phyloP scores from a whole-genome alignment of 2,113 vertebrate species.

The Carettochelys insculpta region DNA sequence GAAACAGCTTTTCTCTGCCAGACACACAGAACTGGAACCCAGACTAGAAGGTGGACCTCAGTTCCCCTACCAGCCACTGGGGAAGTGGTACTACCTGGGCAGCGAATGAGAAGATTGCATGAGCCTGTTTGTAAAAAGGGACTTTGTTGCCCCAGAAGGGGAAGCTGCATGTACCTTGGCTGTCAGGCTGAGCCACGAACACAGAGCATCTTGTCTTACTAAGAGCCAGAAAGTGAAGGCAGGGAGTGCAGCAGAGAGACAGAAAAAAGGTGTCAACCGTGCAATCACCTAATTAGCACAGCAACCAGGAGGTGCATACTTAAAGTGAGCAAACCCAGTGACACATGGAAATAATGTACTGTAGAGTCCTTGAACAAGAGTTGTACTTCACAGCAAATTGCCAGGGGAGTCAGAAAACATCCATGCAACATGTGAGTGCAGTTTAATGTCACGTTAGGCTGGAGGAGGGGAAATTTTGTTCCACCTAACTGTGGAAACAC shows the following conservation, averaged over 20 bases:
- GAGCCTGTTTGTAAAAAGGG: neutral
- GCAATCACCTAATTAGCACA: neutral
- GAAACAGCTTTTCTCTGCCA: no score
- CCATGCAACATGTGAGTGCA: neutral
- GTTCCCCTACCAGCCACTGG: neutral
- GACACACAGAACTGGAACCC: neutral
- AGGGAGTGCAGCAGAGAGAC: neutral
- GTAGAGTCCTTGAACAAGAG: neutral
- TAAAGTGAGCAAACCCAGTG: no score
- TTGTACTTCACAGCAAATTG: no score
- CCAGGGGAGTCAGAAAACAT: neutral
- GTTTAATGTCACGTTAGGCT: neutral
- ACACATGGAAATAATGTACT: neutral
- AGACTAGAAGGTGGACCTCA: neutral
- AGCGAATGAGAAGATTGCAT: neutral
- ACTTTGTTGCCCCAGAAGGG: neutral
- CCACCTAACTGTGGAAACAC: constrained; percentile 27
- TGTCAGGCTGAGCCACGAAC: neutral
- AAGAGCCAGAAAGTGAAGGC: neutral
- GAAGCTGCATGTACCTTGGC: neutral
- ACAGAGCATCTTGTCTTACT: neutral
- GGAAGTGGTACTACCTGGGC: neutral
- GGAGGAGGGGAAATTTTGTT: neutral
- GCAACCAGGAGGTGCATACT: no score
- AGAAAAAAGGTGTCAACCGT: neutral